Evolutionary conservation across 2,888 invertebrate genomes (phyloP).

Genomic region (Pristionchus exspectatus): DNA sequence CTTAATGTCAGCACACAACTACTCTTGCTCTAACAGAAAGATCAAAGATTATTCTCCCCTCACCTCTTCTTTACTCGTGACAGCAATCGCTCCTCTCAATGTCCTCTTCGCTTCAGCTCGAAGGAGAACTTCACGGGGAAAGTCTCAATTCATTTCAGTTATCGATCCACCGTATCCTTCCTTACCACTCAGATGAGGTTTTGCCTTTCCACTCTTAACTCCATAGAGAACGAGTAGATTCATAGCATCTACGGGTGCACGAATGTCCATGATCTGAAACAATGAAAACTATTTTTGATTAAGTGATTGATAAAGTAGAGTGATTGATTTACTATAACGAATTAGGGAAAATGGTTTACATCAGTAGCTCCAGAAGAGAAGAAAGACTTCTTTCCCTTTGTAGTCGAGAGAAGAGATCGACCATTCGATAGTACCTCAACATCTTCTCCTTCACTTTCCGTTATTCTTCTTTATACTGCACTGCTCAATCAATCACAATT

Average conservation of each 20-base stretch:
- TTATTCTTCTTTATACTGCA: too few species aligned
- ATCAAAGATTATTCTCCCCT: background rate
- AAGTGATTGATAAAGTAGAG: too few species aligned
- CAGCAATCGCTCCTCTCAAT: slow-evolving; percentile 71
- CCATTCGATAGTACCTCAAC: slow-evolving; percentile 49
- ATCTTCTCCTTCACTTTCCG: background rate
- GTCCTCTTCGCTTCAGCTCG: slow-evolving; percentile 73
- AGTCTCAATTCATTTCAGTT: slow-evolving; percentile 60
- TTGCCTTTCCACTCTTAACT: slow-evolving; percentile 60
- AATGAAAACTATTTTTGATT: too few species aligned
- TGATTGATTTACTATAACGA: too few species aligned
- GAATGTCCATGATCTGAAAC: slow-evolving; percentile 69
- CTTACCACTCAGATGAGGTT: slow-evolving; percentile 49
- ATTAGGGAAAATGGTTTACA: background rate
- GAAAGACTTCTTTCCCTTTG: slow-evolving; percentile 51
- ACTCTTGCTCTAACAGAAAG: background rate
- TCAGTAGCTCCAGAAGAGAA: slow-evolving; percentile 42
- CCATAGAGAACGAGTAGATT: slow-evolving; percentile 76
- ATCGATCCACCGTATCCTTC: background rate
- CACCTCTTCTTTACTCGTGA: slow-evolving; percentile 56
- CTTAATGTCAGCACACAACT: background rate
- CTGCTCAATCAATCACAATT: too few species aligned
- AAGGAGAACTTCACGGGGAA: slow-evolving; percentile 70
- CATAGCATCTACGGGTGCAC: slow-evolving; percentile 78
- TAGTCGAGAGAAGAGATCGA: slow-evolving; percentile 42